Base-by-base conservation (phyloP, 2,888 invertebrate genomes). In the Adineta ricciae region DNA sequence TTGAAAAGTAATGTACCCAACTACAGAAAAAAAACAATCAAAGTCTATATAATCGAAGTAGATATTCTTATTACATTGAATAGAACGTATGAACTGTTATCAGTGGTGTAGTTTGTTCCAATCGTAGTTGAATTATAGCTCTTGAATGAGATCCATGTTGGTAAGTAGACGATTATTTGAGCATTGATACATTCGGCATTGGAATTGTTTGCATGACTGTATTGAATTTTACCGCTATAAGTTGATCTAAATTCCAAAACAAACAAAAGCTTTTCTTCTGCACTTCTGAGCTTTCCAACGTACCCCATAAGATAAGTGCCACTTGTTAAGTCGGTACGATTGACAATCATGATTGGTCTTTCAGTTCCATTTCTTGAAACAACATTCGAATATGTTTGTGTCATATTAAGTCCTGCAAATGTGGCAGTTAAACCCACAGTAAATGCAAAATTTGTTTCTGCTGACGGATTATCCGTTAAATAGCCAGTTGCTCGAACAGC, bases 401-500 rank as follows among this genome's bases (percentile, higher is more conserved):
- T 84, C 86, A 19, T 78, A 86, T 9, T 87, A 87, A 3, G 88
- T 84, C 83, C 88, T 87, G 46, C 50, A 32, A 64, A 83, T 2
- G 14, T 36, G 2, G 87, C 86, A 4, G 88, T 88, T 11, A 89
- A 84, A 83, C 88, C 88, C 83, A 88, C 83, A 73, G 78, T 84
- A 27, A 87, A 86, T 11, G 83, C 64, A n/a, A 87, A 24, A 11
- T 85, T 85, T 73, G 88, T 73, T 9, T 84, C 86, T 21, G 87
- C 87, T 0, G 52, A n/a, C 0, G 83, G 86, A 84, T 87, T 87
- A 86, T 90, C 90, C 2, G 88, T 88, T 87, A 90, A 87, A 84
- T 88, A 88, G 1, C 89, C 52, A 32, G 87, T 87, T 36, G 88
- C 86, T 56, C 88, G 87, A 11, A 89, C 38, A 5, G 83, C 32